These are phyloP conservation scores for Xerus rutilus DNA, from an alignment of 2,797 vertebrate species.

Conservation along the genomic window DNA sequence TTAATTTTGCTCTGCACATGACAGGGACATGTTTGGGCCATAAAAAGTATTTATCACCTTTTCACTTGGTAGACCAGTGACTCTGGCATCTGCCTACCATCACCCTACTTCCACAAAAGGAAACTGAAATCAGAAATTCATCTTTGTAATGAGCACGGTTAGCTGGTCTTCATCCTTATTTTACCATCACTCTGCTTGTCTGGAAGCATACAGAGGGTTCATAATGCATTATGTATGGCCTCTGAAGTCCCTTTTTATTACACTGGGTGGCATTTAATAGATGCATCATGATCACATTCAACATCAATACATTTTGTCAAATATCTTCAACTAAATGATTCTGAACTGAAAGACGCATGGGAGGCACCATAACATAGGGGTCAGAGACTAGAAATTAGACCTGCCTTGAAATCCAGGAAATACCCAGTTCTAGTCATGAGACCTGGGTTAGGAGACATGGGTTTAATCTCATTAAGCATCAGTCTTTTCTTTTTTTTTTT, in stretches of 20 bases:
- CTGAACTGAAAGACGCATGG: neutral
- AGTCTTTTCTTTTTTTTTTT: too few relatives aligned
- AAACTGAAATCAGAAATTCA: neutral
- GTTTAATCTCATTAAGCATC: neutral
- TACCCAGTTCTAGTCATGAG: neutral
- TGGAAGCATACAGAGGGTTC: neutral
- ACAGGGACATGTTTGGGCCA: neutral
- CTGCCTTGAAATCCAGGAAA: neutral
- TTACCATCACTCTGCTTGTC: neutral
- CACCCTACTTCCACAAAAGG: neutral
- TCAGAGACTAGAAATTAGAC: neutral
- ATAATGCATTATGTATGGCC: rapidly evolving
- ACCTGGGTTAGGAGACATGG: neutral
- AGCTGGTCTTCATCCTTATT: neutral
- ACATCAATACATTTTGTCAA: neutral
- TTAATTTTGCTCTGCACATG: neutral
- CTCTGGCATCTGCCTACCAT: neutral
- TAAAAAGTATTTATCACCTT: neutral
- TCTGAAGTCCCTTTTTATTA: neutral
- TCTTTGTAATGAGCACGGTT: neutral
- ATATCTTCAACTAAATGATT: neutral
- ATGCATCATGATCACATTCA: neutral
- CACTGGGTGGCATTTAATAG: neutral
- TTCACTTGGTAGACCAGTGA: neutral
- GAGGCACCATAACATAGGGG: neutral